Evolutionary conservation across 2,797 vertebrate genomes (phyloP).

Genomic region (Mormyrus proboscirostris): DNA sequence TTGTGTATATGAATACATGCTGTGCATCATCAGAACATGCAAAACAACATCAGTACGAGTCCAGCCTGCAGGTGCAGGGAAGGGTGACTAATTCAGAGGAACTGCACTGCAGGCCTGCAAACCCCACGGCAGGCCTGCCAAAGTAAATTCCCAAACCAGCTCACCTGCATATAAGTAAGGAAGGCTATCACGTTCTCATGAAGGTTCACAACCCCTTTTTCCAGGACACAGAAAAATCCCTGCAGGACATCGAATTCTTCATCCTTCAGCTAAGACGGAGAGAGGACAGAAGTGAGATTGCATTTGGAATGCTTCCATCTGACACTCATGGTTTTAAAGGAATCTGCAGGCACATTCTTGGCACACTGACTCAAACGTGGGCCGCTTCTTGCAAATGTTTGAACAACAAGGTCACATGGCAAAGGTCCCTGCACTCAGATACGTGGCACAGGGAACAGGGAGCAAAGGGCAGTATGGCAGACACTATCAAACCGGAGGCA

Average conservation of each 20-base stretch:
- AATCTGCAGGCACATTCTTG: neutral
- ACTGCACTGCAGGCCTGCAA: neutral
- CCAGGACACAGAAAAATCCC: constrained; percentile 74
- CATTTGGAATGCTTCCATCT: neutral
- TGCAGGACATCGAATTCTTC: constrained; percentile 79
- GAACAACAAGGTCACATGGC: neutral
- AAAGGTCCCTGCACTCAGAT: neutral
- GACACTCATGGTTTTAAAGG: neutral
- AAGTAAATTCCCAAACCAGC: neutral
- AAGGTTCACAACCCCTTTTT: constrained; percentile 64
- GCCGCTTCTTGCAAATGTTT: neutral
- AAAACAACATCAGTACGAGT: neutral
- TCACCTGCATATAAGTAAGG: constrained; percentile 75
- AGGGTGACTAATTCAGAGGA: neutral
- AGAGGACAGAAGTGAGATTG: neutral
- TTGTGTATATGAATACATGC: neutral
- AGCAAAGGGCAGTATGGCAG: neutral
- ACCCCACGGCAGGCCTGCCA: neutral
- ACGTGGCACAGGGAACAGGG: neutral
- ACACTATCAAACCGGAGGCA: neutral
- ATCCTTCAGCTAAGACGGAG: constrained; percentile 66
- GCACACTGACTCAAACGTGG: neutral
- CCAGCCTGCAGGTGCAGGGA: neutral
- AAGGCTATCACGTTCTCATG: constrained; percentile 73
- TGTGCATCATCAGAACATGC: neutral